Base-by-base conservation (phyloP, 2,113 vertebrate species). In the Aegotheles bennettii region DNA sequence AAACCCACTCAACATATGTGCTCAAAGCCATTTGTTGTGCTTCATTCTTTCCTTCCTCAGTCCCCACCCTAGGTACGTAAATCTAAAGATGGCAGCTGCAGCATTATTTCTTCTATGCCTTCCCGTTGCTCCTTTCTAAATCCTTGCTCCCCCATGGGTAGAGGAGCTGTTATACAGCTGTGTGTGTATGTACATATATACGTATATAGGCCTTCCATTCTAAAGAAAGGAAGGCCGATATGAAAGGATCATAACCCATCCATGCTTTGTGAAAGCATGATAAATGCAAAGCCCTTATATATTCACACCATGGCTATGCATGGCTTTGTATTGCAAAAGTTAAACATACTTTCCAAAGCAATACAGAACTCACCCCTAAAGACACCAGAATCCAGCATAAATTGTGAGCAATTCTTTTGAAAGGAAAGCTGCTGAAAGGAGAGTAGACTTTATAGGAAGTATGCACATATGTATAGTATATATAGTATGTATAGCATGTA, bases 111-210 rank as follows among this genome's bases (percentile, higher is more conserved):
- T 43, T 64, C 51, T 53, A 12, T 13, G 9, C 6, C 24, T 65
- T 85, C 45, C 28, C 16, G 57, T 18, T 48, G 7, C 8, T 60
- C 17, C 8, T 79, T 80, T 56, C 48, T 36, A 63, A 84, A 77
- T 29, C n/a, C 47, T 31, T 33, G 35, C 35, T 54, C 31, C 9
- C 48, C 29, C 40, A 25, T 7, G 16, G 13, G 13, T 1, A 73
- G 35, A 53, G n/a, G 15, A 87, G 18, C 20, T 59, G 36, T 18
- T 67, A 29, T 0, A n/a, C 6, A 67, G 38, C 38, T 85, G 13
- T 56, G 21, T 9, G 2, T 25, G 0, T 10, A 3, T 16, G 3
- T 8, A 8, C 5, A n/a, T 11, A 11, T 18, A 12, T 7, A 23
- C 11, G n/a, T 16, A 28, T 17, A 35, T 7, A 31, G 10, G 13